A percentile compares a stretch with the other conserved stretches of the same genome.
Conservation (phyloP, 2,888 invertebrate genomes). For the Agrilus biguttatus region DNA sequence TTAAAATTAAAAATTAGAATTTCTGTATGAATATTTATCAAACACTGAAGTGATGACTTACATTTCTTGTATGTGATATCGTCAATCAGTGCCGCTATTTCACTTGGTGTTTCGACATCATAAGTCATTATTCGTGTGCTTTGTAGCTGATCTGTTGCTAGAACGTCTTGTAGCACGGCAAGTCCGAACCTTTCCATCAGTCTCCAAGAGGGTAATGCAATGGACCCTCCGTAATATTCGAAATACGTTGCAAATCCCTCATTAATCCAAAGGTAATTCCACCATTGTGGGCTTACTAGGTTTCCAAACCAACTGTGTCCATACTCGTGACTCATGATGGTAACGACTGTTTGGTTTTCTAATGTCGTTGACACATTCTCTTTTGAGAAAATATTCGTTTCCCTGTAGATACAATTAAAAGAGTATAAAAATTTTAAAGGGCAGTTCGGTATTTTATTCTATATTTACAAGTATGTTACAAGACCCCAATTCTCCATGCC, state of each 20-base stretch:
- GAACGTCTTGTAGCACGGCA: slow-evolving; percentile 34
- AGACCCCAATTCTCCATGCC: slow-evolving; percentile 95
- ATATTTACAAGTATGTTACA: slow-evolving; percentile 50
- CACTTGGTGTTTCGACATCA: slow-evolving; percentile 37
- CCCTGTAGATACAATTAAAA: no score
- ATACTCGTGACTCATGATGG: slow-evolving; percentile 46
- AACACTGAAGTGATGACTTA: no score
- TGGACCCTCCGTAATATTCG: slow-evolving; percentile 31
- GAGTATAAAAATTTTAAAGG: background rate
- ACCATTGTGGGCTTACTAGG: slow-evolving; percentile 47
- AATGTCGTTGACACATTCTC: slow-evolving; percentile 27
- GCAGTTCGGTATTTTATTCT: background rate
- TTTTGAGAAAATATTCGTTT: slow-evolving; percentile 41
- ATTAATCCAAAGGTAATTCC: slow-evolving; percentile 50
- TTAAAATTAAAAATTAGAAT: no score
- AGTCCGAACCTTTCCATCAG: slow-evolving; percentile 7
- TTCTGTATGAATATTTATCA: no score
- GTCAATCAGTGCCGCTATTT: slow-evolving; percentile 47
- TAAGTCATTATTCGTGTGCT: slow-evolving; percentile 38
- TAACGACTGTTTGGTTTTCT: slow-evolving; percentile 33
- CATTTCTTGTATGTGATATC: no score
- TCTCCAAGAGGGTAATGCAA: slow-evolving; percentile 7
- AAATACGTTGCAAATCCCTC: slow-evolving; percentile 54
- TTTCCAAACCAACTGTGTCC: slow-evolving; percentile 61
- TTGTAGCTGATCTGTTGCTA: slow-evolving; percentile 36